Evolutionary conservation across 2,797 vertebrate species (phyloP).

Genomic region (Chelon labrosus): DNA sequence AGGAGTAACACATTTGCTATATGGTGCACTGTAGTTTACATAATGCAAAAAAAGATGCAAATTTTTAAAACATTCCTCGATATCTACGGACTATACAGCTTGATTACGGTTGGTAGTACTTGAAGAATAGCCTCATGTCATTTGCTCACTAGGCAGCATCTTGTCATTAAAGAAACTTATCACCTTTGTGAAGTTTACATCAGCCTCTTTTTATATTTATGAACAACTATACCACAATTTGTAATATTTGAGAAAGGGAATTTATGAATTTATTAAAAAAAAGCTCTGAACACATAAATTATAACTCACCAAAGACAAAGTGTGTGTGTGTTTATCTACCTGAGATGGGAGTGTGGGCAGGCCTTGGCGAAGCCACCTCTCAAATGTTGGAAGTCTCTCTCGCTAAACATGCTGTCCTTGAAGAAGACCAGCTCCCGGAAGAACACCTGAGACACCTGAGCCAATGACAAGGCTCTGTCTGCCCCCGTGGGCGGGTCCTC

Average conservation of each 20-base stretch:
- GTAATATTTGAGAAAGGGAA: too few relatives aligned
- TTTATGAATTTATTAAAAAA: too few relatives aligned
- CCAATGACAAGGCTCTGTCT: slow-evolving; percentile 66
- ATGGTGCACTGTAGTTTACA: neutral
- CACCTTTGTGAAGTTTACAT: neutral
- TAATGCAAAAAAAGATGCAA: neutral
- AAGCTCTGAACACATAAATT: neutral
- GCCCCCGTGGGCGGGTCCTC: slow-evolving; percentile 71
- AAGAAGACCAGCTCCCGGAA: slow-evolving; percentile 88
- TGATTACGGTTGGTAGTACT: neutral
- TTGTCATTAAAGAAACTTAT: too few relatives aligned
- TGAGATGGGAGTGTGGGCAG: slow-evolving; percentile 89
- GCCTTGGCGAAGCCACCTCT: slow-evolving; percentile 87
- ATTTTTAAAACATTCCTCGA: neutral
- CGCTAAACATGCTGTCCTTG: slow-evolving; percentile 90
- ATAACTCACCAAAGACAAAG: neutral
- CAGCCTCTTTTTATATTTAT: neutral
- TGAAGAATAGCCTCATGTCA: too few relatives aligned
- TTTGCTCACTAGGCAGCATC: too few relatives aligned
- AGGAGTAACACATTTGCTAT: neutral
- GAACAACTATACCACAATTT: neutral
- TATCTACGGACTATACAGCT: neutral
- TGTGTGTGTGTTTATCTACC: slow-evolving; percentile 77
- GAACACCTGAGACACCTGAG: slow-evolving; percentile 85
- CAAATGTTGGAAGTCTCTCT: slow-evolving; percentile 89